A percentile compares a stretch with the other conserved stretches of the same genome.
Evolutionary conservation across 2,797 vertebrate genomes (phyloP).

Genomic region (Halcyon badia): DNA sequence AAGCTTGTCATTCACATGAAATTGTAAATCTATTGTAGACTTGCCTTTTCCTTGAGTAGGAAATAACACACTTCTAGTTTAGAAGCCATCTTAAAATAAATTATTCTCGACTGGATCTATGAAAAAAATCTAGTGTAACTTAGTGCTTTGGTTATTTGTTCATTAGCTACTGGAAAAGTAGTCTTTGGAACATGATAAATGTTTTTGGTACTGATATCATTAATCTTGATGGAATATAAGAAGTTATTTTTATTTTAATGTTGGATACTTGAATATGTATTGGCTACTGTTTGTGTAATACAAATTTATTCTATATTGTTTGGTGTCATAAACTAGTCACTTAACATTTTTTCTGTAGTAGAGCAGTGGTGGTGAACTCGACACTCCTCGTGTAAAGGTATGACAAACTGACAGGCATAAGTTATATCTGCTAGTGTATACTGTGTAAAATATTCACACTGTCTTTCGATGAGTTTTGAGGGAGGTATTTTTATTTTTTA

Average conservation of each 20-base stretch:
- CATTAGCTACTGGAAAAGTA: not conserved
- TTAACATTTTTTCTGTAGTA: not conserved
- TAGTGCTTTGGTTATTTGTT: not conserved
- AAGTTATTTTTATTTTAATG: not conserved
- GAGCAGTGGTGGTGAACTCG: not conserved
- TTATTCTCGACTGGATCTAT: fast-evolving
- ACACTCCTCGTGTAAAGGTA: not conserved
- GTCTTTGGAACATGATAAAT: not conserved
- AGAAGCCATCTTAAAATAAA: not conserved
- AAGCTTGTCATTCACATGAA: fast-evolving
- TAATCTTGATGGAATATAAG: not conserved
- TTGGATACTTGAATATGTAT: not conserved
- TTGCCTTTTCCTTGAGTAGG: not conserved
- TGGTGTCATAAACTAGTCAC: not conserved
- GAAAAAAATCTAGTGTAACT: not conserved
- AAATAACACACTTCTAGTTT: fast-evolving
- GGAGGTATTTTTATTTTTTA: not conserved
- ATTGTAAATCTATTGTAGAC: not conserved
- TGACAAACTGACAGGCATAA: not conserved
- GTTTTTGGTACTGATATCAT: fast-evolving
- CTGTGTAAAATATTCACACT: not conserved
- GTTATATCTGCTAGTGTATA: not conserved
- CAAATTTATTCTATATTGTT: not conserved
- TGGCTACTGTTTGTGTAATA: not conserved
- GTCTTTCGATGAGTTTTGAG: not conserved